Conservation (phyloP, 2,113 vertebrate genomes). For the Cairina moschata region DNA sequence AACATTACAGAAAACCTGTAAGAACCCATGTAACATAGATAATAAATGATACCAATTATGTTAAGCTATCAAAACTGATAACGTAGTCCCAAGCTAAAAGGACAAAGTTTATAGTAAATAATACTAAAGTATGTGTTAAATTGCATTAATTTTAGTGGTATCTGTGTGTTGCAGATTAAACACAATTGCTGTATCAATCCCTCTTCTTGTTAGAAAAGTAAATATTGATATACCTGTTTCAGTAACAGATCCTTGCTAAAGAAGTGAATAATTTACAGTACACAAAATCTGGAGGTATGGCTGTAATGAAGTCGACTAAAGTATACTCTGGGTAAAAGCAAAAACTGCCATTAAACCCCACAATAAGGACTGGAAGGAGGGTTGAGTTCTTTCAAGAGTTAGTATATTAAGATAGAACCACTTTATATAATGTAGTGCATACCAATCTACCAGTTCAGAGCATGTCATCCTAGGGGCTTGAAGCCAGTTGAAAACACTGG, state of each 20-base stretch:
- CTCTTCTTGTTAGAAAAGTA: not conserved
- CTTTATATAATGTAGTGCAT: not conserved
- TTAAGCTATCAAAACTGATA: not conserved
- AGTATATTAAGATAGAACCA: not conserved
- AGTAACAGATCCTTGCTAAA: not conserved
- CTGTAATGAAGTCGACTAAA: not conserved
- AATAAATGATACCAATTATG: no score
- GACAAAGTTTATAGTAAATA: not conserved
- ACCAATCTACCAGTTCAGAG: not conserved
- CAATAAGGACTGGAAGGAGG: fast-evolving
- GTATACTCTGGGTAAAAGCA: not conserved
- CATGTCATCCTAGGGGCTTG: not conserved
- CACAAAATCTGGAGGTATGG: not conserved
- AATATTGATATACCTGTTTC: not conserved
- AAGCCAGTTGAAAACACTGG: not conserved
- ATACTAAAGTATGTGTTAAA: not conserved
- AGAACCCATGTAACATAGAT: not conserved
- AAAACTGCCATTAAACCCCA: not conserved
- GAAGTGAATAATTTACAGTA: not conserved
- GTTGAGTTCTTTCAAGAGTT: not conserved
- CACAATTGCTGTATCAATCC: not conserved
- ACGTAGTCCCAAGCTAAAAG: not conserved
- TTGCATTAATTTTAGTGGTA: not conserved
- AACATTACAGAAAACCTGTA: not conserved
- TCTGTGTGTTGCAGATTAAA: not conserved